Conservation (phyloP, 2,113 vertebrate genomes). For the Proterorhinus semilunaris region DNA sequence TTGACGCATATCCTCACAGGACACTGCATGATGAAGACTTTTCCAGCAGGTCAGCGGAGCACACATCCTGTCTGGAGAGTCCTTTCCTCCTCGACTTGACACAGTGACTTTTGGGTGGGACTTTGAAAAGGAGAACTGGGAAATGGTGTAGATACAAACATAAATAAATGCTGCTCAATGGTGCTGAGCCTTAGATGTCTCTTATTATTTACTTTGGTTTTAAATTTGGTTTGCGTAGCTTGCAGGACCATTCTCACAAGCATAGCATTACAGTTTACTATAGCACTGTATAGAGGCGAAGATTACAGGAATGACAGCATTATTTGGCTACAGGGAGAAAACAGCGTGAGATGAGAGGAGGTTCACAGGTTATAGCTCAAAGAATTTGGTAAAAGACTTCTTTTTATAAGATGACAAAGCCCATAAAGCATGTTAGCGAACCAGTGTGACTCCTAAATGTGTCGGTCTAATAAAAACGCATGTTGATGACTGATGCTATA, state of each 20-base stretch:
- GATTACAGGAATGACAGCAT: constrained; percentile 30
- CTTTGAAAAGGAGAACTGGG: constrained; percentile 6
- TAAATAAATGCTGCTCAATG: background rate
- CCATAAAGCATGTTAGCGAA: constrained; percentile 38
- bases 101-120: constrained; percentile 23
- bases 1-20: constrained; percentile 11
- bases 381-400: constrained; percentile 16
- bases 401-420: constrained; percentile 42
- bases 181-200: background rate
- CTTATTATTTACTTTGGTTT: no score
- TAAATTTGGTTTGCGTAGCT: no score
- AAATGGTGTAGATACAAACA: constrained; percentile 1
- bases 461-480: constrained; percentile 26
- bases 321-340: constrained; percentile 10
- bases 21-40: constrained; percentile 26
- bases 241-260: no score
- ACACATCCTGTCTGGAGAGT: constrained; percentile 41
- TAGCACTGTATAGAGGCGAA: constrained; percentile 21
- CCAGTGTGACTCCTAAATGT: constrained; percentile 7
- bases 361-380: constrained; percentile 2
- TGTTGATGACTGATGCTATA: constrained; percentile 18
- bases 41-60: constrained; percentile 31
- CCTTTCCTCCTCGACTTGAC: constrained; percentile 23
- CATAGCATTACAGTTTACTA: no score
- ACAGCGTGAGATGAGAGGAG: background rate